Evolutionary conservation across 2,797 vertebrate genomes (phyloP).

Genomic region (Zenarchopterus dispar): DNA sequence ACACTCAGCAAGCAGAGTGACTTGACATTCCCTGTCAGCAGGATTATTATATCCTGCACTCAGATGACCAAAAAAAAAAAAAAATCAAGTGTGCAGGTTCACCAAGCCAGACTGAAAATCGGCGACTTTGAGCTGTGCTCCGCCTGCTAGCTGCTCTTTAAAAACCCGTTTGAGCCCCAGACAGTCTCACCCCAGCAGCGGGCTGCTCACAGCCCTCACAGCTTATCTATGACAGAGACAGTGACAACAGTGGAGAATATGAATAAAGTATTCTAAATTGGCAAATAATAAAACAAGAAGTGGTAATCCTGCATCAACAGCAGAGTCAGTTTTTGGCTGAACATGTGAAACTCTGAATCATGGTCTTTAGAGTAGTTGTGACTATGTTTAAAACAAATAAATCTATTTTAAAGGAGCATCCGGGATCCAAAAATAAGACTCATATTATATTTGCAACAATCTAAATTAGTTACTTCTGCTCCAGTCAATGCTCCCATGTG

Average conservation of each 20-base stretch:
- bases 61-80: constrained; percentile 4
- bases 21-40: constrained; percentile 39
- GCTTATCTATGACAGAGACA: constrained; percentile 68
- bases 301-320: constrained; percentile 1
- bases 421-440: background rate
- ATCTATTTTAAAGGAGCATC: background rate
- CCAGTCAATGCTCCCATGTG: too few relatives aligned
- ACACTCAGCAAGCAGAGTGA: constrained; percentile 43
- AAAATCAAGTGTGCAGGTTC: constrained; percentile 41
- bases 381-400: background rate
- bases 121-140: constrained; percentile 43
- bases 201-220: constrained; percentile 58
- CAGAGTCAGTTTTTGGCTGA: constrained; percentile 2
- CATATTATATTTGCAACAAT: background rate
- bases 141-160: constrained; percentile 47
- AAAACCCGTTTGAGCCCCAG: constrained; percentile 44
- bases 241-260: constrained; percentile 39
- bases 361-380: background rate
- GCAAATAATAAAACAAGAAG: constrained; percentile 10
- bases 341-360: constrained; percentile 1
- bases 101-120: constrained; percentile 40
- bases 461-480: background rate
- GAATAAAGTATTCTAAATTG: constrained; percentile 3
- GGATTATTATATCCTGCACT: constrained; percentile 39
- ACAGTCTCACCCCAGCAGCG: constrained; percentile 45